Base-by-base conservation (phyloP, 1,140 invertebrate species). In the Drosophila asahinai region DNA sequence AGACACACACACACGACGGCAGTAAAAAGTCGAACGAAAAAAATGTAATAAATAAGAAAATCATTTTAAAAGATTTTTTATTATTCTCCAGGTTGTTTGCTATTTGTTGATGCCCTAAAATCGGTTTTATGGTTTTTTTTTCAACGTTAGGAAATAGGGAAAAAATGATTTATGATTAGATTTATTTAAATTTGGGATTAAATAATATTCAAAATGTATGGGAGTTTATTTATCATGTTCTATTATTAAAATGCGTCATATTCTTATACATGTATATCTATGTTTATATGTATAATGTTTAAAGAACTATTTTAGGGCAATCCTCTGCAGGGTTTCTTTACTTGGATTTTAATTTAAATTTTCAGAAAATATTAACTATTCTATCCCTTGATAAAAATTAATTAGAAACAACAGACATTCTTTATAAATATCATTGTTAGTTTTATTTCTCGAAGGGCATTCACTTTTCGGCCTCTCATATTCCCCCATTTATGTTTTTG, bases 21-120 rank as follows among this genome's bases (percentile, higher is more conserved):
- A 27, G 22, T 43, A 43, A 40, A 72, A 40, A 38, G 3, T 25
- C 25, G 7, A 71, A 55, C 43, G 48, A 42, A 61, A 43, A 57
- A 77, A 57, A 76, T 66, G 38, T 40, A 70, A 78, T 78, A 78
- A 70, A 80, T 64, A 86, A 63, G 40, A 74, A 78, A 78, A 65
- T 77, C 65, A 71, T 71, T 67, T 64, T 38, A 45, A 72, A 48
- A 68, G 57, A 59, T 58, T 67, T 80, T 80, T 64, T 60, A 49
- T 63, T 70, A 47, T 62, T 74, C 49, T 62, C 47, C 49, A 58
- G 60, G 62, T 62, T 58, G 15, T 63, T 71, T 48, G 59, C 51
- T 25, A 19, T 57, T 60, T 74, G 11, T 4, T 30, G 17, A 40
- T 45, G 9, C 38, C 9, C 36, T 45, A 27, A 40, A 36, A 43